These are phyloP conservation scores for Pseudomyrmex concolor DNA, from an alignment of 1,140 invertebrate species.

Conservation along the genomic window DNA sequence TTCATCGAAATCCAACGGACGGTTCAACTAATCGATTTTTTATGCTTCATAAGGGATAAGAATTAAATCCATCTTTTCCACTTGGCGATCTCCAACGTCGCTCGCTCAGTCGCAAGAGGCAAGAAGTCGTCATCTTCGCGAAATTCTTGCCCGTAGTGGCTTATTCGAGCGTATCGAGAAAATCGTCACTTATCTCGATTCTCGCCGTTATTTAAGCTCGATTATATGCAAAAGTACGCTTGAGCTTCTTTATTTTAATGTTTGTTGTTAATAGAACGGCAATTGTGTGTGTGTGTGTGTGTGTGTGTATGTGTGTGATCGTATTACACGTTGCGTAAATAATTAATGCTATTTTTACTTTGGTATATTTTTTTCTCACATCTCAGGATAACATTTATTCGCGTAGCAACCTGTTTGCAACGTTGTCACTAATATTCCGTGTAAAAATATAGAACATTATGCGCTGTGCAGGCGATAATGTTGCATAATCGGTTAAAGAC, in stretches of 20 bases:
- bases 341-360: neutral
- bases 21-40: slow-evolving; percentile 30
- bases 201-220: neutral
- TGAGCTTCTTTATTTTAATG: neutral
- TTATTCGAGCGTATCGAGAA: slow-evolving; percentile 2
- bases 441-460: slow-evolving; percentile 16
- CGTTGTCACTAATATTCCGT: neutral
- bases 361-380: neutral
- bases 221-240: neutral
- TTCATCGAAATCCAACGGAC: slow-evolving; percentile 17
- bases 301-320: too few relatives aligned
- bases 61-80: slow-evolving; percentile 38
- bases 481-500: slow-evolving; percentile 44
- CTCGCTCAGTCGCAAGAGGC: slow-evolving; percentile 5
- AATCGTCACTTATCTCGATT: neutral
- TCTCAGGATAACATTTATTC: neutral
- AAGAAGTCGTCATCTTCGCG: slow-evolving; percentile 1
- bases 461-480: slow-evolving; percentile 26
- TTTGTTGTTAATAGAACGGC: neutral
- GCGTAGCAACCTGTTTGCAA: neutral
- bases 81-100: neutral
- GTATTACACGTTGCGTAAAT: too few relatives aligned
- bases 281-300: too few relatives aligned
- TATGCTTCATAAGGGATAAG: slow-evolving; percentile 6
- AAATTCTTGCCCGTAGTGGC: neutral